Conservation (phyloP, 2,113 vertebrate species). For the Grammomys dolichurus region DNA sequence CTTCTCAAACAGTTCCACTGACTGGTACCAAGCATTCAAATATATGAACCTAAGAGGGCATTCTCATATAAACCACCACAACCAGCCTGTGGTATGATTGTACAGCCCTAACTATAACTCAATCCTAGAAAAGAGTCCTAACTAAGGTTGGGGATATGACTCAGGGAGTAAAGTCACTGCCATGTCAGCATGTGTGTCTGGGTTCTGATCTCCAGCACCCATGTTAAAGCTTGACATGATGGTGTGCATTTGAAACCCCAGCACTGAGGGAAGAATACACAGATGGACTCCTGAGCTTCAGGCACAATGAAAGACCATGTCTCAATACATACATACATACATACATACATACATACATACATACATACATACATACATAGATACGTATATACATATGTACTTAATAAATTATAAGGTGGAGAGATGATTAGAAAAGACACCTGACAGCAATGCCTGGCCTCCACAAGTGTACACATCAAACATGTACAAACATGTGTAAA, state of each 20-base stretch:
- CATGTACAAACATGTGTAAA: too few relatives aligned
- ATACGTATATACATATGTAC: background rate
- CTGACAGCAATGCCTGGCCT: background rate
- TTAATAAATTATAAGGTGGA: background rate
- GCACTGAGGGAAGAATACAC: background rate
- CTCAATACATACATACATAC: background rate
- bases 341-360: background rate
- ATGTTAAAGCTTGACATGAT: background rate
- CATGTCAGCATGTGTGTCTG: too few relatives aligned
- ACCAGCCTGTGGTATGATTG: background rate
- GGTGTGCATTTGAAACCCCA: background rate
- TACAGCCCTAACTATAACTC: background rate
- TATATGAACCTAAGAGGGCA: background rate
- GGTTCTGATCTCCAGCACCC: background rate
- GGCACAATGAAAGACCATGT: background rate
- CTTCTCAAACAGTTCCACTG: background rate
- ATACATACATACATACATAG: background rate
- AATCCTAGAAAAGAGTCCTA: background rate
- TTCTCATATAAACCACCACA: background rate
- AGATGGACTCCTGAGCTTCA: background rate
- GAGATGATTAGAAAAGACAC: background rate
- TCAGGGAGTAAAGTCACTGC: background rate
- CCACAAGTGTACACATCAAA: background rate
- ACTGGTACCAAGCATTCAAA: background rate
- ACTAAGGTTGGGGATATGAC: background rate